Evolutionary conservation across 2,797 vertebrate genomes (phyloP).

Genomic region (Anguilla megastoma): DNA sequence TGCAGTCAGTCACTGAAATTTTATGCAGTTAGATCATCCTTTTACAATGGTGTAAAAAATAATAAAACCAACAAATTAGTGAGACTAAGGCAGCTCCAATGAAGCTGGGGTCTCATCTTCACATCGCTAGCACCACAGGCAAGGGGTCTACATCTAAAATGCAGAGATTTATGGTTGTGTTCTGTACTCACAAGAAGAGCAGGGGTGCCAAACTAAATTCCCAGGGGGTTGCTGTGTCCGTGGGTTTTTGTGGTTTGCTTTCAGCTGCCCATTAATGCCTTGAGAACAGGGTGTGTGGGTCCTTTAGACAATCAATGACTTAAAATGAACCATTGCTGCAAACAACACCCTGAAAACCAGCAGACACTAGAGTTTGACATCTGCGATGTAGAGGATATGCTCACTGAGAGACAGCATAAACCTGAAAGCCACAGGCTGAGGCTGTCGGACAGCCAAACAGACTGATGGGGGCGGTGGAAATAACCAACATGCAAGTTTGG

Average conservation of each 20-base stretch:
- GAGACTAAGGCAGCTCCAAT: too few relatives aligned
- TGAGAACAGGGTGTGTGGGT: too few relatives aligned
- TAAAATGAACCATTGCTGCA: not conserved
- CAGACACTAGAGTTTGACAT: not conserved
- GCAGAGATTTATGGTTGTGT: too few relatives aligned
- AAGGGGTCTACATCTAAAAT: too few relatives aligned
- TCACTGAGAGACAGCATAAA: not conserved
- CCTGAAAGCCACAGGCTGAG: not conserved
- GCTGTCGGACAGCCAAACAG: not conserved
- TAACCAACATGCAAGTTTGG: conserved; percentile 24
- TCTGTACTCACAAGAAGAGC: too few relatives aligned
- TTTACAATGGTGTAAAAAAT: too few relatives aligned
- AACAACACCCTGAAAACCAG: not conserved
- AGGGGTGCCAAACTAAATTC: too few relatives aligned
- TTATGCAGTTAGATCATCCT: too few relatives aligned
- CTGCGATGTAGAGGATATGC: not conserved
- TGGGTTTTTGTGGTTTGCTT: not conserved
- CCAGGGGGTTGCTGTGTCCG: not conserved
- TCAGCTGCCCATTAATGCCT: not conserved
- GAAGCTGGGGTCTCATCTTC: too few relatives aligned
- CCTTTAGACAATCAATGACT: not conserved
- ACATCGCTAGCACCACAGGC: too few relatives aligned
- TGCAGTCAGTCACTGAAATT: too few relatives aligned
- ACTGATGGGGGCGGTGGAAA: not conserved
- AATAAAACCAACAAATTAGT: too few relatives aligned